phyloP scores from a whole-genome alignment of 2,797 vertebrate species.

The Hirundo rustica region DNA sequence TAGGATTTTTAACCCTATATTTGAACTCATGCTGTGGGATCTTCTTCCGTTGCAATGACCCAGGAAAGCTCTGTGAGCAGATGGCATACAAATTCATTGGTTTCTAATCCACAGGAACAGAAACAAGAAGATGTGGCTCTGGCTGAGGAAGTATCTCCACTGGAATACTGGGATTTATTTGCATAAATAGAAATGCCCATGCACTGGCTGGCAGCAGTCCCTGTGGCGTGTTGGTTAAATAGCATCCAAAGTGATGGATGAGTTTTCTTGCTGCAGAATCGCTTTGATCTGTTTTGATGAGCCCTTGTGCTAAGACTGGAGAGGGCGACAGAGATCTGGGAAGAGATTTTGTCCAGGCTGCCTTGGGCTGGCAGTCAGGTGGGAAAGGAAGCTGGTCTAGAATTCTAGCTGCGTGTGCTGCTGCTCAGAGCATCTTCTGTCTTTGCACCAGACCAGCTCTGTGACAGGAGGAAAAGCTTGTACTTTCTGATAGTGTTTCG shows the following conservation, averaged over 20 bases:
- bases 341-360: background rate
- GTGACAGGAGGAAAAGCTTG: background rate
- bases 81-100: background rate
- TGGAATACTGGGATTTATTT: background rate
- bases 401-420: background rate
- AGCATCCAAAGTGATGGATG: background rate
- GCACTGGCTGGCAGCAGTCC: rapidly evolving
- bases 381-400: background rate
- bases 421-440: background rate
- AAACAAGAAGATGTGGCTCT: background rate
- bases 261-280: background rate
- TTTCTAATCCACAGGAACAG: background rate
- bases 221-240: background rate
- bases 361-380: background rate
- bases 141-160: background rate
- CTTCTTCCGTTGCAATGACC: background rate
- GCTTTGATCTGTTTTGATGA: background rate
- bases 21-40: background rate
- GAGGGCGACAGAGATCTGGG: background rate
- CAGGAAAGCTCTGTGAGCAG: background rate
- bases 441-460: background rate
- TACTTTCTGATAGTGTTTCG: background rate
- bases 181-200: background rate
- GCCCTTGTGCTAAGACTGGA: background rate
- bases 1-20: background rate